Conservation (phyloP, 2,113 vertebrate genomes). For the Glaucomys volans region DNA sequence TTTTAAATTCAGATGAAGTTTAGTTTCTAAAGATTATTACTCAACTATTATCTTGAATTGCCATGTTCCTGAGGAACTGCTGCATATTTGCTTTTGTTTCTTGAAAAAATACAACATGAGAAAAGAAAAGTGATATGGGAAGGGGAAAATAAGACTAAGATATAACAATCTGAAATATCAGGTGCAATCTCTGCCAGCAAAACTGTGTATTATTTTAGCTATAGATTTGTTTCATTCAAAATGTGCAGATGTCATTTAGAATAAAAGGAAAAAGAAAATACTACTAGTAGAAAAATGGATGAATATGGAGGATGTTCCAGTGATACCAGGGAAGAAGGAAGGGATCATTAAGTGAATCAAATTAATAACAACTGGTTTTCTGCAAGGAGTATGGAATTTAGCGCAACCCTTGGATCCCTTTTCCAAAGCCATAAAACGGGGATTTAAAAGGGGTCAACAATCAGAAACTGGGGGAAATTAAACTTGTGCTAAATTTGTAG, state of each 20-base stretch:
- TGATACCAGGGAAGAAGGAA: neutral
- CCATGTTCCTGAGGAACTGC: neutral
- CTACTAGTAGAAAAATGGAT: neutral
- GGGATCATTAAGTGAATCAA: neutral
- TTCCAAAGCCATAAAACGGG: neutral
- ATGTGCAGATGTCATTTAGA: neutral
- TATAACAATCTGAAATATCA: neutral
- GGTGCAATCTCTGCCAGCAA: neutral
- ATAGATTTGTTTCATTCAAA: neutral
- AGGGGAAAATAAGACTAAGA: neutral
- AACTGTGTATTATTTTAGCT: neutral
- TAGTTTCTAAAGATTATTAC: slow-evolving; percentile 12
- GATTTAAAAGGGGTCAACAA: neutral
- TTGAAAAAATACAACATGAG: neutral
- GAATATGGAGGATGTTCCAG: neutral
- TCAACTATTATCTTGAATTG: slow-evolving; percentile 44
- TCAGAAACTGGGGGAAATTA: neutral
- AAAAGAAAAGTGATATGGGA: neutral
- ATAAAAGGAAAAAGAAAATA: neutral
- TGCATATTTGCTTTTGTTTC: neutral
- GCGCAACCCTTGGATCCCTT: neutral
- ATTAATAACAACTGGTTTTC: neutral
- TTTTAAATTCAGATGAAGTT: slow-evolving; percentile 52
- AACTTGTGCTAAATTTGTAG: neutral
- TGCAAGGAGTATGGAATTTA: neutral